Conservation (phyloP, 2,797 vertebrate species). For the Crocidura indochinensis region DNA sequence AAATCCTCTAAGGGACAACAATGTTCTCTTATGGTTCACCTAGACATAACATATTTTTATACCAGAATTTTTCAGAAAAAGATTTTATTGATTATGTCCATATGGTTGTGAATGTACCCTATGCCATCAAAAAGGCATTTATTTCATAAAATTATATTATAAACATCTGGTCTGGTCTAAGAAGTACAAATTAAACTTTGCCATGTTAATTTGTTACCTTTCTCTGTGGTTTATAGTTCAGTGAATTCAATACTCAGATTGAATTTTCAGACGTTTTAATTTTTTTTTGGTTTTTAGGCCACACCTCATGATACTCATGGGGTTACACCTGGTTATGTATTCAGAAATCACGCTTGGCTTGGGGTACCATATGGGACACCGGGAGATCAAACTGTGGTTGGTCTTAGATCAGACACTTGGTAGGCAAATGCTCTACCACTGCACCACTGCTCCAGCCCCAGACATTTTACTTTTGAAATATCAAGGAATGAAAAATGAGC, state of each 20-base stretch:
- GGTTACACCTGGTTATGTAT: no score
- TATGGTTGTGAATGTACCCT: no score
- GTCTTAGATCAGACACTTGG: no score
- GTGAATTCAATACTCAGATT: constrained; percentile 82
- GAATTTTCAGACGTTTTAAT: constrained; percentile 62
- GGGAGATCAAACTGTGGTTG: no score
- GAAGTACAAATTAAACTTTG: constrained; percentile 85
- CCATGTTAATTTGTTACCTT: constrained; percentile 85
- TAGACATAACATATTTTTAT: not conserved
- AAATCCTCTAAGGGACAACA: not conserved
- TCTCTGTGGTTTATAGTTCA: constrained; percentile 83
- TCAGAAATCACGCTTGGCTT: no score
- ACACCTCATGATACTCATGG: no score
- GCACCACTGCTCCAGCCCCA: not conserved
- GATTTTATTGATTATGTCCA: no score
- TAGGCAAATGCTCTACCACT: no score
- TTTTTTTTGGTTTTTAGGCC: not conserved
- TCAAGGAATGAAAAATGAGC: constrained; percentile 18
- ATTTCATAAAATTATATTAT: constrained; percentile 84
- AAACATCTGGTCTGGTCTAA: constrained; percentile 81
- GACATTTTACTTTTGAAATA: constrained; percentile 3
- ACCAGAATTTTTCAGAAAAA: constrained; percentile 61
- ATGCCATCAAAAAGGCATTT: constrained; percentile 63
- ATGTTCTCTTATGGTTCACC: not conserved
- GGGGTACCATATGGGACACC: no score